phyloP scores from a whole-genome alignment of 1,140 invertebrate genomes.

The Akabosia matsudoensis region DNA sequence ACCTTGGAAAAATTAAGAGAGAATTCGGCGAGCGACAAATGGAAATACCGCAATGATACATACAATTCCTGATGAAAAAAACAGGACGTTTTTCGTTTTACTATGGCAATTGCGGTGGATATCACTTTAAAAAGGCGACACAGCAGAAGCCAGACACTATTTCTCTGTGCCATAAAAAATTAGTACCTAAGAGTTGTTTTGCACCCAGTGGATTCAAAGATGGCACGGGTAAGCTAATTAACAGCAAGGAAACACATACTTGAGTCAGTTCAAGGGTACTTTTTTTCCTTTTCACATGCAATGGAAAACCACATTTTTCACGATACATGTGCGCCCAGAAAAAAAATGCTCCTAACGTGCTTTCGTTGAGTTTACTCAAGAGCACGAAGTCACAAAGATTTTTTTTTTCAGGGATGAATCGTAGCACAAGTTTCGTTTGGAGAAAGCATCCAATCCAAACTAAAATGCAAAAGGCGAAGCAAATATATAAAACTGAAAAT shows the following conservation, averaged over 20 bases:
- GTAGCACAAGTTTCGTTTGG: not conserved
- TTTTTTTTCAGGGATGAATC: not conserved
- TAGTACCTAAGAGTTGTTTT: too few species aligned
- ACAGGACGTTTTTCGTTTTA: not conserved
- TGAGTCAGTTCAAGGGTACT: not conserved
- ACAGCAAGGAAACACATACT: not conserved
- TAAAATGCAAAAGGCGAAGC: not conserved
- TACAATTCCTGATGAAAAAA: not conserved
- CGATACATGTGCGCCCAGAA: not conserved
- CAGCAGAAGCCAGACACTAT: too few species aligned
- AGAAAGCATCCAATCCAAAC: not conserved
- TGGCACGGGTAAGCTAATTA: not conserved
- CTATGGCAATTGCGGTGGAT: too few species aligned
- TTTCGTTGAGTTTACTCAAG: too few species aligned
- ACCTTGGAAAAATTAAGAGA: conserved; percentile 14
- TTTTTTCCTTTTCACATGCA: not conserved
- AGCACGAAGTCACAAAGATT: too few species aligned
- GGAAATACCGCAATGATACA: not conserved
- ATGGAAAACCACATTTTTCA: not conserved
- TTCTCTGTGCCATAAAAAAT: too few species aligned
- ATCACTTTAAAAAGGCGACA: too few species aligned
- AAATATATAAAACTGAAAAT: not conserved
- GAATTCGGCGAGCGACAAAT: not conserved
- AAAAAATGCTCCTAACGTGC: not conserved
- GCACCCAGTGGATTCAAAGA: too few species aligned